A percentile compares a stretch with the other conserved stretches of the same genome.
Conservation (phyloP, 1,140 invertebrate species). For the Neodiprion virginianus region DNA sequence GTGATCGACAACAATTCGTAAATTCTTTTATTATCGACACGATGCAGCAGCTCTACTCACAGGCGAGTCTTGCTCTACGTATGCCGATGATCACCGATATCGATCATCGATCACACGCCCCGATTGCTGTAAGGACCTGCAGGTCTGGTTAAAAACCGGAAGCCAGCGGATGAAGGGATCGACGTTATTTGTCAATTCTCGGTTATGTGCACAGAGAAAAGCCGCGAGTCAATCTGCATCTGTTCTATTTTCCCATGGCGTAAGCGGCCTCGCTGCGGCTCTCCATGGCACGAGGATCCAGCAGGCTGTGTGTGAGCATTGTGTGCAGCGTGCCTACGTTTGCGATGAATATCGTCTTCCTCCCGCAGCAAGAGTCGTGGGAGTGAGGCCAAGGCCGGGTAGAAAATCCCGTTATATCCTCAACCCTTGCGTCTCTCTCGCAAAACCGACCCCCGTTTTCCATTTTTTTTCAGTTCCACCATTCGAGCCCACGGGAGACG, state of each 20-base stretch:
- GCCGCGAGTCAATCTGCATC: conserved; percentile 2
- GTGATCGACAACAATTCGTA: too few species aligned
- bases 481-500: background rate
- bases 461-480: background rate
- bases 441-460: conserved; percentile 15
- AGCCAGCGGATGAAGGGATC: background rate
- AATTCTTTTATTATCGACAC: background rate
- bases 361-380: conserved; percentile 30
- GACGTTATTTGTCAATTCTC: background rate
- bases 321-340: conserved; percentile 4
- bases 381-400: conserved; percentile 24
- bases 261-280: background rate
- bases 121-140: background rate
- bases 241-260: conserved; percentile 1
- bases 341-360: conserved; percentile 23
- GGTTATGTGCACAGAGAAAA: background rate
- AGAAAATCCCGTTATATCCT: conserved; percentile 40
- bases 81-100: background rate
- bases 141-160: background rate
- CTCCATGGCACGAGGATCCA: background rate
- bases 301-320: background rate
- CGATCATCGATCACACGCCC: background rate
- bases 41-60: conserved; percentile 21
- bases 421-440: conserved; percentile 31
- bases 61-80: background rate